A percentile compares a stretch with the other conserved stretches of the same genome.
phyloP scores from a whole-genome alignment of 2,797 vertebrate genomes.

The Meda fulgida region DNA sequence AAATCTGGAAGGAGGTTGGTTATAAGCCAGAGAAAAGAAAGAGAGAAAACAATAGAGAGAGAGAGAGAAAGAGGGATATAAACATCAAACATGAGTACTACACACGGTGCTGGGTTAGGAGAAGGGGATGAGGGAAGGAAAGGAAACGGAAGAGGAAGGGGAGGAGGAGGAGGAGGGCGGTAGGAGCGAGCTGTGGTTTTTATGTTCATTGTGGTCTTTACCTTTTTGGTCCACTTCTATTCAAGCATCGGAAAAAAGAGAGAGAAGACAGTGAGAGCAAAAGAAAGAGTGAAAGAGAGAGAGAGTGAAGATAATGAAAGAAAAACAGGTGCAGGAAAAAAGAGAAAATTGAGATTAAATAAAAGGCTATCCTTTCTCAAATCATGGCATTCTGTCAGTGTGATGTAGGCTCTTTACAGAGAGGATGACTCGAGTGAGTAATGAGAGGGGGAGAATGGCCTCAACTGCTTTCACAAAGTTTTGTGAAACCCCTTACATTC shows the following conservation, averaged over 20 bases:
- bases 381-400: constrained; percentile 77
- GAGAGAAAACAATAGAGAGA: constrained; percentile 56
- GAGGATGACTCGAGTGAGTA: constrained; percentile 79
- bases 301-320: constrained; percentile 87
- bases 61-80: constrained; percentile 70
- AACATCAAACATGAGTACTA: constrained; percentile 90
- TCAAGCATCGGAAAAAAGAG: constrained; percentile 96
- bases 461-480: constrained; percentile 70
- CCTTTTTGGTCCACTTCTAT: constrained; percentile 99
- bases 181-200: constrained; percentile 85
- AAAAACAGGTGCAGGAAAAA: constrained; percentile 95
- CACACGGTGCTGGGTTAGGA: constrained; percentile 87
- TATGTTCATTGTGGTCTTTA: constrained; percentile 93
- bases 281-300: constrained; percentile 73
- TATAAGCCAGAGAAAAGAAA: constrained; percentile 72
- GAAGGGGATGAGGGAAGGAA: constrained; percentile 72
- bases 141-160: constrained; percentile 64
- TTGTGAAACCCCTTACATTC: constrained; percentile 68
- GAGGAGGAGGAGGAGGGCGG: constrained; percentile 59
- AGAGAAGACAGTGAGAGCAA: constrained; percentile 82
- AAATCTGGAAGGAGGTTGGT: constrained; percentile 81
- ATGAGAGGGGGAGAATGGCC: constrained; percentile 79
- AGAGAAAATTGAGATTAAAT: constrained; percentile 95
- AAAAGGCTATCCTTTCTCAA: constrained; percentile 84
- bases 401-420: constrained; percentile 77